A percentile compares a stretch with the other conserved stretches of the same genome.
Conservation (phyloP, 2,888 invertebrate species). For the Hetaerina titia region DNA sequence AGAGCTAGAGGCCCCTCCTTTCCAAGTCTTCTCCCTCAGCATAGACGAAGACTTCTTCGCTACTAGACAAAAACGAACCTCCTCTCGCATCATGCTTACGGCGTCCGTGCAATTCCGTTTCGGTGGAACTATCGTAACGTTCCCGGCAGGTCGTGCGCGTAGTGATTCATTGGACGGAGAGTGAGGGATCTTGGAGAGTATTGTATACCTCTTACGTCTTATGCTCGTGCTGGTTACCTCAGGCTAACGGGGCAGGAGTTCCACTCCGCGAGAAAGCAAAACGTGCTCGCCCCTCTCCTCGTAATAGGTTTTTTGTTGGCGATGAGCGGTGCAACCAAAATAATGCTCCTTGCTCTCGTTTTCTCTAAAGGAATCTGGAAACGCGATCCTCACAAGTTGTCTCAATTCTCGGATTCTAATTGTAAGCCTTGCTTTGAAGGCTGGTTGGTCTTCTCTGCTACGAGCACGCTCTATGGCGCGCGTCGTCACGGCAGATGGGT, state of each 20-base stretch:
- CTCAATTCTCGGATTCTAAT: background rate
- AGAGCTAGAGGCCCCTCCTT: slow-evolving; percentile 4
- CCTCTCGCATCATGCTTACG: background rate
- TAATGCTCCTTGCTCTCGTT: background rate
- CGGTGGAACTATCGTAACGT: background rate
- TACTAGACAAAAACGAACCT: background rate
- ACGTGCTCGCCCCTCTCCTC: background rate
- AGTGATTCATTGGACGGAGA: background rate
- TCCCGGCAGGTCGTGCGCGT: background rate
- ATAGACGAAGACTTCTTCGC: background rate
- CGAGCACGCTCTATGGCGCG: background rate
- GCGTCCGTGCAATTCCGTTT: background rate
- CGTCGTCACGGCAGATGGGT: background rate
- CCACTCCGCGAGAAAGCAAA: background rate
- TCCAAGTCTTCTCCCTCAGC: background rate
- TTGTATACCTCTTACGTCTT: background rate
- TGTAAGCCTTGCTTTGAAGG: background rate
- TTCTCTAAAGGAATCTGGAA: background rate
- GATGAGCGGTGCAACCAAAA: background rate
- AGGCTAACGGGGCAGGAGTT: background rate
- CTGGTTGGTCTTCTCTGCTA: background rate
- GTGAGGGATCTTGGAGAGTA: background rate
- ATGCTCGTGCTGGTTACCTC: background rate
- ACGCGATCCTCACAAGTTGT: background rate
- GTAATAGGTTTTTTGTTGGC: background rate